Conservation (phyloP, 2,888 invertebrate species). For the Ophion costatus region DNA sequence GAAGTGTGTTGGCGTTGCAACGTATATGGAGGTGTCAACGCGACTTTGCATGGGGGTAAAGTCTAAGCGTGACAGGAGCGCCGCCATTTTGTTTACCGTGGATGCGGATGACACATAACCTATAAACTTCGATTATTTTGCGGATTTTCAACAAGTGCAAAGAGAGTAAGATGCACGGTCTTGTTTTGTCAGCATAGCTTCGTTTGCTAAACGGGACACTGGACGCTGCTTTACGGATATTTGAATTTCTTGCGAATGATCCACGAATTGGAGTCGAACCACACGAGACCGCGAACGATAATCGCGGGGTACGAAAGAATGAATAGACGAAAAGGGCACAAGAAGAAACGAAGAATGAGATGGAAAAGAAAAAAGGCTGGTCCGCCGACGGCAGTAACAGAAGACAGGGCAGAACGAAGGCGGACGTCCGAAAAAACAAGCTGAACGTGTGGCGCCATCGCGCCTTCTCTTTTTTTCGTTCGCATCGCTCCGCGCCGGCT, state of each 20-base stretch:
- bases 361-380: constrained; percentile 34
- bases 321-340: constrained; percentile 35
- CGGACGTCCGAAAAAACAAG: constrained; percentile 67
- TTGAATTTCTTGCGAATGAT: not conserved
- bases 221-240: not conserved
- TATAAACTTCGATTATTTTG: not conserved
- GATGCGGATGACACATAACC: not conserved
- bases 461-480: constrained; percentile 62
- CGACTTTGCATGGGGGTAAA: constrained; percentile 29
- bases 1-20: not conserved
- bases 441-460: constrained; percentile 70
- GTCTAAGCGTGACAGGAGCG: constrained; percentile 5
- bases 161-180: not conserved
- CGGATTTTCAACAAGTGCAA: not conserved
- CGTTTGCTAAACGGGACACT: not conserved
- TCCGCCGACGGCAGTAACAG: constrained; percentile 57
- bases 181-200: not conserved
- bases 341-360: constrained; percentile 32
- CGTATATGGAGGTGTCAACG: not conserved
- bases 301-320: constrained; percentile 30
- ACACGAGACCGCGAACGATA: not conserved
- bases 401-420: constrained; percentile 51
- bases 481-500: constrained; percentile 36
- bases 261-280: not conserved
- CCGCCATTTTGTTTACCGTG: constrained; percentile 48